phyloP scores from a whole-genome alignment of 2,797 vertebrate genomes.

The Lepus townsendii region DNA sequence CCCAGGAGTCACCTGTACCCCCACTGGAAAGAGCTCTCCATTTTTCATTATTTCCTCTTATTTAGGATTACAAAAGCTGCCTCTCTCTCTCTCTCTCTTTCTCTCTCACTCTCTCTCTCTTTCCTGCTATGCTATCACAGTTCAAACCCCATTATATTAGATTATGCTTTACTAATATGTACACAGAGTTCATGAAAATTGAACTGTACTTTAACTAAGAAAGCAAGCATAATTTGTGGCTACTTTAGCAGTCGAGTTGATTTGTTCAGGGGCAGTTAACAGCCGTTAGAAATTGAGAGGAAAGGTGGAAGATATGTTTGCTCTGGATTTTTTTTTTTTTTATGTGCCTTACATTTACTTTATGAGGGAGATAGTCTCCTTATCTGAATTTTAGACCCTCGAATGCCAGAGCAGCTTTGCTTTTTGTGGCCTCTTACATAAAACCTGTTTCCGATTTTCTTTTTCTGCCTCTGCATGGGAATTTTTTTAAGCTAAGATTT shows the following conservation, averaged over 20 bases:
- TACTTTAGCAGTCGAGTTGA: constrained; percentile 86
- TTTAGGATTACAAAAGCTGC: constrained; percentile 80
- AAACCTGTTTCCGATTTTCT: constrained; percentile 59
- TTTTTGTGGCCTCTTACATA: constrained; percentile 70
- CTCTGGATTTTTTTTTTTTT: constrained; percentile 82
- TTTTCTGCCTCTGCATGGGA: constrained; percentile 67
- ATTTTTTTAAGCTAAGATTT: constrained; percentile 75
- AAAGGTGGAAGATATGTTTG: constrained; percentile 87
- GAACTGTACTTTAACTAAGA: constrained; percentile 87
- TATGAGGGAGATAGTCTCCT: constrained; percentile 75
- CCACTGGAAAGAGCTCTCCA: constrained; percentile 79
- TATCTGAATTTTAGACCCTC: constrained; percentile 77
- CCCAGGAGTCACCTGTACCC: constrained; percentile 69
- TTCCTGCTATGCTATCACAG: constrained; percentile 83
- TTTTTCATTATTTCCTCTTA: constrained; percentile 83
- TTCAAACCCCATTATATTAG: constrained; percentile 82
- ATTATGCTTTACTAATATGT: constrained; percentile 86
- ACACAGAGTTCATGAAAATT: constrained; percentile 88
- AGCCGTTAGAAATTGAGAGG: constrained; percentile 88
- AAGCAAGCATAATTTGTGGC: constrained; percentile 87
- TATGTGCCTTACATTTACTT: constrained; percentile 84
- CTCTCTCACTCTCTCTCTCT: neutral
- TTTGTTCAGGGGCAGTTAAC: constrained; percentile 88
- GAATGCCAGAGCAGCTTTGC: constrained; percentile 72
- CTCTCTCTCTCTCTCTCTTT: constrained; percentile 36